phyloP scores from a whole-genome alignment of 2,888 invertebrate species.

The Sycophila texana region DNA sequence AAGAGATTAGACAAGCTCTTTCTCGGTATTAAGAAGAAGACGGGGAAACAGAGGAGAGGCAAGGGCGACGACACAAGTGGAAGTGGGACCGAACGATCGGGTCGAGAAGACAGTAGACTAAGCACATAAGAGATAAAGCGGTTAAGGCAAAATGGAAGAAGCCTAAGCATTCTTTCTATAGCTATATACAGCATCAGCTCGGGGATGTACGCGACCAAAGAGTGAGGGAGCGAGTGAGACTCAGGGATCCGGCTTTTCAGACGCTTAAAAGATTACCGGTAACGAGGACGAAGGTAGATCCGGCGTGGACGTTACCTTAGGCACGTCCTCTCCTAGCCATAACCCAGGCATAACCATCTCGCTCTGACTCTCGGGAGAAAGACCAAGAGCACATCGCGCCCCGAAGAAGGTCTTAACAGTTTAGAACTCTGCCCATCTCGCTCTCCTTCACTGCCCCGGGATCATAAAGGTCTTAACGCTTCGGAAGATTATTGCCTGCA shows the following conservation, averaged over 20 bases:
- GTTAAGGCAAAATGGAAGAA: conserved; percentile 32
- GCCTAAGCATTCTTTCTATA: conserved; percentile 22
- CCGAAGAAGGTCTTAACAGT: conserved; percentile 62
- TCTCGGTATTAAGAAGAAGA: not conserved
- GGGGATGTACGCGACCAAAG: not conserved
- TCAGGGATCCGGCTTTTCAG: conserved; percentile 53
- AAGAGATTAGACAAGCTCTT: conserved; percentile 39
- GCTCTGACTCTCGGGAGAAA: conserved; percentile 18
- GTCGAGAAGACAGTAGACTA: not conserved
- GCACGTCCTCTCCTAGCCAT: conserved; percentile 54
- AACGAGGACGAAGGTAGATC: conserved; percentile 64
- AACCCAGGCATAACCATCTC: conserved; percentile 35
- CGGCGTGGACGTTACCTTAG: conserved; percentile 55
- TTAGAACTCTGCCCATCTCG: conserved; percentile 61
- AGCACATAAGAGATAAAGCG: conserved; percentile 11
- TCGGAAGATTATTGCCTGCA: conserved; percentile 59
- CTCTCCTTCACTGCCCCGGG: conserved; percentile 29
- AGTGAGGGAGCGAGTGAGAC: conserved; percentile 11
- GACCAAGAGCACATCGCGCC: conserved; percentile 10
- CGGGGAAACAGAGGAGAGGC: not conserved
- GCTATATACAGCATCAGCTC: conserved; percentile 25
- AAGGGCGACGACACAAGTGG: conserved; percentile 25
- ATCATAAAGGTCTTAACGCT: conserved; percentile 59
- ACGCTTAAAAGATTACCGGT: conserved; percentile 63
- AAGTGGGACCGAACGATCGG: not conserved